Base-by-base conservation (phyloP, 2,888 invertebrate species). In the Psylliodes chrysocephalus region DNA sequence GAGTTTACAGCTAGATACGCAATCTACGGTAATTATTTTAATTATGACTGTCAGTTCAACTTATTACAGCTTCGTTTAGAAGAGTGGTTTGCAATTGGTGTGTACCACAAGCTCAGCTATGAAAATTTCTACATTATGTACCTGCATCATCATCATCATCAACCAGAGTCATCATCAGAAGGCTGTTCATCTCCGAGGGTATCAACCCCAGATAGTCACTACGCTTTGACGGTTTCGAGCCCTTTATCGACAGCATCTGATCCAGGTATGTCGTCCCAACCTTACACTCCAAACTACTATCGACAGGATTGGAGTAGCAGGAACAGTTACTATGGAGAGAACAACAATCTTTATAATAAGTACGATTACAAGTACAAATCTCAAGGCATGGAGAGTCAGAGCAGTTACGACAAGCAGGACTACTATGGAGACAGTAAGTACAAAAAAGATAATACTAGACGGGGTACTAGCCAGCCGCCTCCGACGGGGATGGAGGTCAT, bases 191-290 rank as follows among this genome's bases (percentile, higher is more conserved):
- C 78, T 15, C 80, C 81, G 14, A 75, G 81, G 55, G 74, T 79
- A 44, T 81, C 80, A 5, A 79, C 81, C 55, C 82, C 82, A 2
- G 81, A 81, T 52, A 79, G 78, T 60, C 76, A 76, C 65, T 79
- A 77, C 73, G 72, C 76, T 33, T 55, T 77, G 52, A 77, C 77
- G 10, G 75, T 78, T 54, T 75, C 78, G 25, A 80, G 79, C 61
- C 79, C 79, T 0, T 63, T 75, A 49, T 78, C 78, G 5, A 73
- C 74, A 40, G 68, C 74, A 10, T 79, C 79, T 2, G 81, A 80
- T 64, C 78, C 80, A 54, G 80, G 81, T 15, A 81, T 81, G 78
- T 81, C 82, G 10, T 79, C 81, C 8, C 81, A 82, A 64, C 79
- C 79, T 7, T 82, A 82, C 75, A 78, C 79, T 19, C 80, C 82